Evolutionary conservation across 2,797 vertebrate genomes (phyloP).

Genomic region (Gadopsis bispinosus): DNA sequence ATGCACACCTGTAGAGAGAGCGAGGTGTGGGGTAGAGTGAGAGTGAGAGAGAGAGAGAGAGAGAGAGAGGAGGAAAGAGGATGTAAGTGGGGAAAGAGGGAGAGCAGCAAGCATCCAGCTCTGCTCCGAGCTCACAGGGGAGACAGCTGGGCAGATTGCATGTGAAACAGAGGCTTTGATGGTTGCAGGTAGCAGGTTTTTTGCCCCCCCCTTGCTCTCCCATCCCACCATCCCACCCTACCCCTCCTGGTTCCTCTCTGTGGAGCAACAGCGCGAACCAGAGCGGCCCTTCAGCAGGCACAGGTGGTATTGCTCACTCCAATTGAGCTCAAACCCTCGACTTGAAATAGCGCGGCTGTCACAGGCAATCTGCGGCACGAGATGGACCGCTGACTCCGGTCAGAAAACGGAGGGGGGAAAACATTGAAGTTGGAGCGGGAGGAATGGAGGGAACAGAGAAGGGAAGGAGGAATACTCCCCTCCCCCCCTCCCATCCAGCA

Average conservation of each 20-base stretch:
- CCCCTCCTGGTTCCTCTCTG: slow-evolving; percentile 54
- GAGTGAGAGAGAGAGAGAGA: slow-evolving; percentile 9
- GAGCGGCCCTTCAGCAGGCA: slow-evolving; percentile 78
- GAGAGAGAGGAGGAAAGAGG: slow-evolving; percentile 11
- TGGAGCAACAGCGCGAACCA: slow-evolving; percentile 63
- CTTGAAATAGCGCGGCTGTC: slow-evolving; percentile 85
- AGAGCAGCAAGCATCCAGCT: slow-evolving; percentile 46
- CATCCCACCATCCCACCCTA: slow-evolving; percentile 19
- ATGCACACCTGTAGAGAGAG: slow-evolving; percentile 24
- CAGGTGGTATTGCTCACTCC: slow-evolving; percentile 87
- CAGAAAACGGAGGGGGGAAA: slow-evolving; percentile 23
- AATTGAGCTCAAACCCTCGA: slow-evolving; percentile 86
- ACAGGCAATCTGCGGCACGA: slow-evolving; percentile 80
- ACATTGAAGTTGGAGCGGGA: slow-evolving; percentile 19
- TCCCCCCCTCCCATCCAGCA: slow-evolving; percentile 40
- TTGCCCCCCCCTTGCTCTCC: slow-evolving; percentile 3
- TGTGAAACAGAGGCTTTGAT: slow-evolving; percentile 81
- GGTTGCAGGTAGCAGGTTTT: slow-evolving; percentile 80
- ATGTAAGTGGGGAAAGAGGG: slow-evolving; percentile 20
- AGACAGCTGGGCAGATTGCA: slow-evolving; percentile 80
- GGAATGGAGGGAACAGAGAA: slow-evolving; percentile 34
- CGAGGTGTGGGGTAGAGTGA: slow-evolving; percentile 6
- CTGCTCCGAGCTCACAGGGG: slow-evolving; percentile 62
- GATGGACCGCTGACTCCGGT: slow-evolving; percentile 78
- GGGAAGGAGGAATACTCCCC: slow-evolving; percentile 10